Conservation (phyloP, 2,113 vertebrate genomes). For the Origma solitaria region DNA sequence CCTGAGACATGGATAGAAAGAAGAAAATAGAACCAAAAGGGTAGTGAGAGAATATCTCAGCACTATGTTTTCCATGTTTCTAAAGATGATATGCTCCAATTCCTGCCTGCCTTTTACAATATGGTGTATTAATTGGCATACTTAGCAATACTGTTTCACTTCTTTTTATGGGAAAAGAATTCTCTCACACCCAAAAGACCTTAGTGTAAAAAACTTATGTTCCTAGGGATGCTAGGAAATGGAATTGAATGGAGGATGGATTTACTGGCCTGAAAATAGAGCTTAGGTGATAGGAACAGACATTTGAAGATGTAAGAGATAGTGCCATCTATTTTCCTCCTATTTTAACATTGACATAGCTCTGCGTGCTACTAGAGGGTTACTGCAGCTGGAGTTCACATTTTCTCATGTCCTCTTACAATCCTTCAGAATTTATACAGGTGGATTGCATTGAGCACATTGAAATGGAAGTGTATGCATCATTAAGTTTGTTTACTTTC, state of each 20-base stretch:
- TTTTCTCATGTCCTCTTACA: neutral
- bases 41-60: neutral
- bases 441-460: neutral
- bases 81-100: neutral
- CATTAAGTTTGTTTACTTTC: neutral
- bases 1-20: neutral
- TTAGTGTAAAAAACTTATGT: rapidly evolving
- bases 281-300: neutral
- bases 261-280: neutral
- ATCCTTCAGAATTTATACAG: neutral
- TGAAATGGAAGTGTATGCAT: neutral
- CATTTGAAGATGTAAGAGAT: neutral
- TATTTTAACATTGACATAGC: neutral
- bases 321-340: neutral
- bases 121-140: neutral
- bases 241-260: neutral
- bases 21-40: neutral
- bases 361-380: neutral
- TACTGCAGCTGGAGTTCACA: neutral
- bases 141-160: neutral
- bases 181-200: neutral
- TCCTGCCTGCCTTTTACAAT: neutral
- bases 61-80: neutral
- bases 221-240: neutral
- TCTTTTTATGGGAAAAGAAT: neutral